Conservation (phyloP, 2,113 vertebrate species). For the Datnioides undecimradiatus region DNA sequence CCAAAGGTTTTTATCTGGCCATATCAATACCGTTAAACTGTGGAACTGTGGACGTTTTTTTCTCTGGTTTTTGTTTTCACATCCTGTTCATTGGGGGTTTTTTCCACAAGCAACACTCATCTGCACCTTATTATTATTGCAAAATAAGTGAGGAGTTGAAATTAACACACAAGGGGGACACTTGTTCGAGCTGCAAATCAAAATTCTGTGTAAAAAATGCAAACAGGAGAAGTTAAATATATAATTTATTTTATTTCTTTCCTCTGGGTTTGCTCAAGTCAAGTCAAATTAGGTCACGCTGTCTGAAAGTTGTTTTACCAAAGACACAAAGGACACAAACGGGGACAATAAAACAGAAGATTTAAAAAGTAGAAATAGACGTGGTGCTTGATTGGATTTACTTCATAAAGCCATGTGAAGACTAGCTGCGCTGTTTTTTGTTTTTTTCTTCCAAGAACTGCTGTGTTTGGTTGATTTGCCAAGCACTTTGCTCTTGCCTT, state of each 20-base stretch:
- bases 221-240: background rate
- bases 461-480: background rate
- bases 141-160: slow-evolving; percentile 12
- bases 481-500: background rate
- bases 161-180: background rate
- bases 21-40: slow-evolving; percentile 5
- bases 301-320: background rate
- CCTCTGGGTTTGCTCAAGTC: background rate
- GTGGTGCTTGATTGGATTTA: slow-evolving; percentile 1
- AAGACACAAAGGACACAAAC: slow-evolving; percentile 10
- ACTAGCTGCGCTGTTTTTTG: background rate
- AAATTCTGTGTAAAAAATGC: background rate
- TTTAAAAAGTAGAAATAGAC: background rate
- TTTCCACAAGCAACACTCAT: background rate
- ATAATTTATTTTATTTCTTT: background rate
- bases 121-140: background rate
- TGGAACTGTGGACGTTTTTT: background rate
- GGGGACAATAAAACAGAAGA: background rate
- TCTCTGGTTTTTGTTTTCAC: background rate
- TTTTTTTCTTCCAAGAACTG: background rate
- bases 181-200: background rate
- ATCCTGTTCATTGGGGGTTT: background rate
- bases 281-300: background rate
- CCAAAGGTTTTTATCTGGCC: slow-evolving; percentile 55
- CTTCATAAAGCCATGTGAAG: background rate